Percentiles rank a stretch among this genome's conserved stretches.
These are phyloP conservation scores for Deroptyus accipitrinus DNA, from an alignment of 2,113 vertebrate genomes.

Conservation along the genomic window DNA sequence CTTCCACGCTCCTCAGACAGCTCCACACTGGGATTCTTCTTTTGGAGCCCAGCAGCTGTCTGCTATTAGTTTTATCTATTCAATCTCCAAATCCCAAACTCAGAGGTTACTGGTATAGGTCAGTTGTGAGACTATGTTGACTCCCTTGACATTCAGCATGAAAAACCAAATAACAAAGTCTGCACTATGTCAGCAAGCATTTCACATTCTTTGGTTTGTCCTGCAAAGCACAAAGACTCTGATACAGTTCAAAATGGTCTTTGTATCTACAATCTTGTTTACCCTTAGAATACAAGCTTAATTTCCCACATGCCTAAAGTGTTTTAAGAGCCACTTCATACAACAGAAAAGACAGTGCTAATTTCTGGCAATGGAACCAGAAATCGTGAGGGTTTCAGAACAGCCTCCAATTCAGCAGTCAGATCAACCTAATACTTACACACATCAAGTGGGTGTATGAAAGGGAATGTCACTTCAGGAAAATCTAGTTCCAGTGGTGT, in stretches of 20 bases:
- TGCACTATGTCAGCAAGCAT: slow-evolving; percentile 44
- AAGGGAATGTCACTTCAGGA: background rate
- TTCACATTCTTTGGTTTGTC: slow-evolving; percentile 56
- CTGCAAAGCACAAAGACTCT: slow-evolving; percentile 54
- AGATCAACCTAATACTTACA: background rate
- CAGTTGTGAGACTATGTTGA: slow-evolving; percentile 48
- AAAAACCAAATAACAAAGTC: slow-evolving; percentile 64
- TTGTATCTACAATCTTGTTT: slow-evolving; percentile 59
- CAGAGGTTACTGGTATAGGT: slow-evolving; percentile 46
- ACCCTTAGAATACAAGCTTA: slow-evolving; percentile 32
- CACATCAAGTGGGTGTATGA: background rate
- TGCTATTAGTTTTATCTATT: slow-evolving; percentile 56
- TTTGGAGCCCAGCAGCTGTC: slow-evolving; percentile 3
- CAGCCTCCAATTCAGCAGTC: background rate
- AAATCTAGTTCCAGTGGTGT: background rate
- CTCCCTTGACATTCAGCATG: slow-evolving; percentile 50
- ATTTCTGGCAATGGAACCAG: slow-evolving; percentile 9
- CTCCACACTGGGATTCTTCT: background rate
- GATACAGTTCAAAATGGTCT: slow-evolving; percentile 43
- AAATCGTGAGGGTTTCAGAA: background rate
- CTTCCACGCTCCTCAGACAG: background rate
- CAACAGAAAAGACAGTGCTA: slow-evolving; percentile 6
- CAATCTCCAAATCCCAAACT: slow-evolving; percentile 57
- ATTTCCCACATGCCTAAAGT: slow-evolving; percentile 45
- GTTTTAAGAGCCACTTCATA: slow-evolving; percentile 38